Conservation (phyloP, 1,140 invertebrate genomes). For the Scylla paramamosain region DNA sequence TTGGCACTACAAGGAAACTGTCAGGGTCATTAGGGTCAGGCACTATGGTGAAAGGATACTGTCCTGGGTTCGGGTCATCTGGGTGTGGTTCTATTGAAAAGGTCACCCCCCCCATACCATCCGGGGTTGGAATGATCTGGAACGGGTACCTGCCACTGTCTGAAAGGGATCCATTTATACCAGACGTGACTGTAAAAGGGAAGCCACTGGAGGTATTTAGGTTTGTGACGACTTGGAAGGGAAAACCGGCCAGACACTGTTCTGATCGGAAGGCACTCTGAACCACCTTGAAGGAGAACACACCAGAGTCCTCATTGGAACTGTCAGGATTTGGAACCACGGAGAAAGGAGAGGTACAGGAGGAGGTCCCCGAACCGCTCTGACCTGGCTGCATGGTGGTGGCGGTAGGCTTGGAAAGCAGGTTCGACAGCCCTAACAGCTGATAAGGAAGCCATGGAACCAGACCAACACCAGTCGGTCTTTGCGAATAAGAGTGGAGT, state of each 20-base stretch:
- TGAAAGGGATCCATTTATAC: not conserved
- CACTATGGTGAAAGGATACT: not conserved
- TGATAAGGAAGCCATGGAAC: not conserved
- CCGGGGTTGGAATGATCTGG: not conserved
- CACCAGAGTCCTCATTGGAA: not conserved
- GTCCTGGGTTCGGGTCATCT: not conserved
- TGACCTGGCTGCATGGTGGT: not conserved
- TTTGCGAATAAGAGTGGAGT: not conserved
- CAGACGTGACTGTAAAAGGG: not conserved
- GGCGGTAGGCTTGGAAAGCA: not conserved
- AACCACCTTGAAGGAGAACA: not conserved
- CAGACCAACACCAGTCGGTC: not conserved
- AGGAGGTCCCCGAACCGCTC: not conserved
- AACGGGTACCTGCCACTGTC: not conserved
- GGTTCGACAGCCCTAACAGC: not conserved
- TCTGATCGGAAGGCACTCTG: not conserved
- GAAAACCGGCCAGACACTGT: not conserved
- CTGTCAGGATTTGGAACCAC: not conserved
- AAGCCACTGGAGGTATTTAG: not conserved
- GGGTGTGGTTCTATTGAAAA: not conserved
- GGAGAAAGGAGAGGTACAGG: not conserved
- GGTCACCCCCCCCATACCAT: not conserved
- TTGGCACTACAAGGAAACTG: not conserved
- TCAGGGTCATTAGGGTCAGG: not conserved
- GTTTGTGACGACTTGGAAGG: not conserved